Base-by-base conservation (phyloP, 30 jellyfish, hydroid and myxozoan species). In the Nemopilema nomurai region DNA sequence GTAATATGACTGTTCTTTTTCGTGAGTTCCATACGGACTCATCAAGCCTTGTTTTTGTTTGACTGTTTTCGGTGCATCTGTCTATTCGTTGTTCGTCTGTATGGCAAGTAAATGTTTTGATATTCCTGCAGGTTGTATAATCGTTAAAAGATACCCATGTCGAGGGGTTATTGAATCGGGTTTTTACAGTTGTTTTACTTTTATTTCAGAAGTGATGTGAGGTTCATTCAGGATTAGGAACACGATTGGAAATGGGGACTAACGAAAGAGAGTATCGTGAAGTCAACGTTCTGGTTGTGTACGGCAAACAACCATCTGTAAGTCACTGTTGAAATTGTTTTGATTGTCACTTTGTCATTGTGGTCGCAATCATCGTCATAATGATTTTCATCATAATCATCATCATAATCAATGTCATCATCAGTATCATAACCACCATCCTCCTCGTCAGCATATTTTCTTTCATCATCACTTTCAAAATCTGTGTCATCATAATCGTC, bases 261-360 rank as follows among this genome's bases (percentile, higher is more conserved):
- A 29, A 64, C 30, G 28, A 26, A n/a, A 67, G 9, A 31, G 49
- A 67, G 63, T 28, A 32, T 23, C 85, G 85, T 74, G 85, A 74
- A 18, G 72, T 74, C 32, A 67, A 67, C 20, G 77, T 67, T 67
- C 9, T 21, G 32, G 17, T 67, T 16, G 32, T 67, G 1, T 67
- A 21, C 77, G 49, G 24, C 18, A 67, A 17, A 29, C 20, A 67
- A 67, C 22, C 49, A 9, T 20, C 77, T 23, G 77, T 67, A 67
- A 67, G 77, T 67, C 24, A 9, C 32, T 41, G 6, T 41, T 41
- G 13, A 6, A 41, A 41, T 41, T 41, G 13, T 41, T 13, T 3
- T 41, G 13, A 41, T 41, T 13, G 13, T 41, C 6, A 41, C n/a
- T n/a, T 41, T 13, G 13, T 41, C 57, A 41, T 41, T 41, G 13